Conservation (phyloP, 2,888 invertebrate genomes). For the Stenodera caucasica region DNA sequence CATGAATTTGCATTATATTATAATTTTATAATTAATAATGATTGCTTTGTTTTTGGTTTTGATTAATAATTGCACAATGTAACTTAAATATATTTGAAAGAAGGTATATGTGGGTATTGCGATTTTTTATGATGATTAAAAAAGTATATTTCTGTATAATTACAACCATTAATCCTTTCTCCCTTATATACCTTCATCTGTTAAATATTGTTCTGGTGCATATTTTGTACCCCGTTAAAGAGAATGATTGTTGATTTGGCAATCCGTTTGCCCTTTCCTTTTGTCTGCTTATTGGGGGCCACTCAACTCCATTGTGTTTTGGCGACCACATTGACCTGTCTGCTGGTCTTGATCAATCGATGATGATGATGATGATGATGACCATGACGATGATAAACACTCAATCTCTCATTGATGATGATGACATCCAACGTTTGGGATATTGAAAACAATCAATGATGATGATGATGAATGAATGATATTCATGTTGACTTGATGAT, state of each 20-base stretch:
- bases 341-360: constrained; percentile 43
- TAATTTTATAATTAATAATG: background rate
- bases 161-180: constrained; percentile 35
- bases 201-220: constrained; percentile 48
- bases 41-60: background rate
- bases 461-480: constrained; percentile 33
- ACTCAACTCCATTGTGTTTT: constrained; percentile 58
- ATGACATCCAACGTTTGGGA: constrained; percentile 38
- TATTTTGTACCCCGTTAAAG: constrained; percentile 49
- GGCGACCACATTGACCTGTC: constrained; percentile 41
- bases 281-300: constrained; percentile 67
- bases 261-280: constrained; percentile 67
- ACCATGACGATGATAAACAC: constrained; percentile 59
- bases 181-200: constrained; percentile 52
- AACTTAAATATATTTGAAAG: constrained; percentile 15
- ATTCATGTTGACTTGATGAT: constrained; percentile 12
- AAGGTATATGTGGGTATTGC: constrained; percentile 44
- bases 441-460: constrained; percentile 28
- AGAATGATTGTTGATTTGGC: constrained; percentile 63
- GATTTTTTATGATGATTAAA: constrained; percentile 14
- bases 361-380: constrained; percentile 47
- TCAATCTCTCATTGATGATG: constrained; percentile 32
- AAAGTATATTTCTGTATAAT: constrained; percentile 18
- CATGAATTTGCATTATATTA: too few species aligned
- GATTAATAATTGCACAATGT: background rate